Conservation (phyloP, 2,888 invertebrate species). For the Tetragnatha montana region DNA sequence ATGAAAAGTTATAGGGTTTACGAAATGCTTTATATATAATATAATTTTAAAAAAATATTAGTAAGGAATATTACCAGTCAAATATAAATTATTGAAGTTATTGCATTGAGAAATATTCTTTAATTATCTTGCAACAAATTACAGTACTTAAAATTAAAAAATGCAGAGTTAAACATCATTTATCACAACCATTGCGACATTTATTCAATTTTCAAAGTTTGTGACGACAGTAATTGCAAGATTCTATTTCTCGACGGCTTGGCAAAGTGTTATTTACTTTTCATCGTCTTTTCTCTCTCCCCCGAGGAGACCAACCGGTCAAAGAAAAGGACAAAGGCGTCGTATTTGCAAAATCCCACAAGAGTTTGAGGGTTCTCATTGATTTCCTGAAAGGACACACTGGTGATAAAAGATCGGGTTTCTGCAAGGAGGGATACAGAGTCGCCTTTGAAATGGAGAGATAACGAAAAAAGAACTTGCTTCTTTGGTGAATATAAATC, state of each 20-base stretch:
- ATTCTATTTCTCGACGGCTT: background rate
- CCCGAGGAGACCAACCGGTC: background rate
- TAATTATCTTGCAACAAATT: no score
- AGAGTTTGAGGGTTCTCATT: constrained; percentile 11
- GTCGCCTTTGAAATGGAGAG: background rate
- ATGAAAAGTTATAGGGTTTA: no score
- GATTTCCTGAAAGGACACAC: constrained; percentile 16
- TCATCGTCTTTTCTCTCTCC: background rate
- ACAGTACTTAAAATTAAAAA: no score
- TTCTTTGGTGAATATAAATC: no score
- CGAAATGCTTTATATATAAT: no score
- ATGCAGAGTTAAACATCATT: no score
- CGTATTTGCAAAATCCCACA: constrained; percentile 36
- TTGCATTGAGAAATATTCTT: no score
- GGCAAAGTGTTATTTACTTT: background rate
- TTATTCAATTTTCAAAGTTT: background rate
- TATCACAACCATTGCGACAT: background rate
- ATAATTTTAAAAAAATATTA: no score
- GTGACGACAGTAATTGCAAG: background rate
- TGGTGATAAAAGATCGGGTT: constrained; percentile 9
- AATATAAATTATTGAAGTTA: no score
- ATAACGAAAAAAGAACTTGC: no score
- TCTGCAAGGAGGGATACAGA: background rate
- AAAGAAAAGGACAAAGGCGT: background rate
- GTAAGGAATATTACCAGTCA: no score